Conservation (phyloP, 2,113 vertebrate species). For the Channa argus region DNA sequence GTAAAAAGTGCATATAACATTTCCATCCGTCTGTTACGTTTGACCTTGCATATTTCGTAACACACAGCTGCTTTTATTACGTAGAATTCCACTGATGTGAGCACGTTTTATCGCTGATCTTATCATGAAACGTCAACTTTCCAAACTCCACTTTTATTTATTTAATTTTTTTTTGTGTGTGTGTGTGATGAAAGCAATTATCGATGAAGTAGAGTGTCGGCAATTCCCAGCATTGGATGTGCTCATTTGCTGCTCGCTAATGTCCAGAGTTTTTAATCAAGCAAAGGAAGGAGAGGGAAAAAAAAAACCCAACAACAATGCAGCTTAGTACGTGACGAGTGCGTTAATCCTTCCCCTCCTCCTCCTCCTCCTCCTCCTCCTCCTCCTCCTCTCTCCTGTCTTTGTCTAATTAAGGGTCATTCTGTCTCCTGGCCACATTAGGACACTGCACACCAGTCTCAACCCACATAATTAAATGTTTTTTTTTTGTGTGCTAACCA, state of each 20-base stretch:
- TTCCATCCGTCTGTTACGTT: not conserved
- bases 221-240: conserved; percentile 37
- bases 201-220: conserved; percentile 22
- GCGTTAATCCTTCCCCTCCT: conserved; percentile 69
- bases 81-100: not conserved
- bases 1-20: conserved; percentile 14
- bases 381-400: conserved; percentile 50
- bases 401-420: conserved; percentile 83
- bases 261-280: conserved; percentile 75
- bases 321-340: conserved; percentile 35
- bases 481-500: conserved; percentile 69
- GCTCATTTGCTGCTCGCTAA: conserved; percentile 55
- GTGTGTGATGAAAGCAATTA: conserved; percentile 47
- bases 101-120: not conserved
- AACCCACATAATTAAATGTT: conserved; percentile 79
- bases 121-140: conserved; percentile 13
- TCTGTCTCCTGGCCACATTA: conserved; percentile 76
- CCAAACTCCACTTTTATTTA: conserved; percentile 4
- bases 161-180: too few species aligned
- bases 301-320: conserved; percentile 17
- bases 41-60: conserved; percentile 9
- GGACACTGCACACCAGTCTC: conserved; percentile 65
- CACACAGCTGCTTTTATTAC: not conserved
- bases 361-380: conserved; percentile 23
- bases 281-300: conserved; percentile 14